Evolutionary conservation across 2,113 vertebrate genomes (phyloP).

Genomic region (Theristicus caerulescens): DNA sequence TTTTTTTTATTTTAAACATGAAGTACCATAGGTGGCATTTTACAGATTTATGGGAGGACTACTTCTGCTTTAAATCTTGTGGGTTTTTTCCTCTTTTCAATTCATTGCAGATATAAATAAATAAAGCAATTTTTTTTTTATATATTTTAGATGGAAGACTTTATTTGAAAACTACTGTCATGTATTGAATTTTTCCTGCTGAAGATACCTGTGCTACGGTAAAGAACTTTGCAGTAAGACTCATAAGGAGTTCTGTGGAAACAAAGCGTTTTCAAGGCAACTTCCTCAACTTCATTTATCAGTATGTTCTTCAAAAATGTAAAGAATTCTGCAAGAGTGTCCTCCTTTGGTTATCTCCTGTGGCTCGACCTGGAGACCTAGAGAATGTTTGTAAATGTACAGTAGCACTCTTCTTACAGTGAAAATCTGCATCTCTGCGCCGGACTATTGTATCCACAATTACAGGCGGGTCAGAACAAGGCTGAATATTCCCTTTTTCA

Average conservation of each 20-base stretch:
- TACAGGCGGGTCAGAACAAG: constrained; percentile 62
- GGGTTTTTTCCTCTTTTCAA: neutral
- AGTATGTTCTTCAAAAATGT: constrained; percentile 72
- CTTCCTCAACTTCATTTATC: constrained; percentile 74
- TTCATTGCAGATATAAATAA: neutral
- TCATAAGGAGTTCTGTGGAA: constrained; percentile 67
- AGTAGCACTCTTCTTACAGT: constrained; percentile 72
- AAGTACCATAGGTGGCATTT: neutral
- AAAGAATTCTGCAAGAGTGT: constrained; percentile 73
- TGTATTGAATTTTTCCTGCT: constrained; percentile 89
- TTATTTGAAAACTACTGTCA: constrained; percentile 99
- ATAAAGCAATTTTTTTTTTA: constrained; percentile 68
- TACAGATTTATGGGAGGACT: neutral
- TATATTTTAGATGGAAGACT: constrained; percentile 95
- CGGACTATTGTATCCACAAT: constrained; percentile 70
- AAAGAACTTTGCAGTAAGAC: constrained; percentile 71
- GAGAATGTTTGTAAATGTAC: constrained; percentile 85
- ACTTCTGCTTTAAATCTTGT: neutral
- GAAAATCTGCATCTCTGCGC: constrained; percentile 72
- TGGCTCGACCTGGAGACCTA: constrained; percentile 69
- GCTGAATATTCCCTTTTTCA: constrained; percentile 65
- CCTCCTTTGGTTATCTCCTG: constrained; percentile 65
- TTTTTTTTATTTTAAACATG: neutral
- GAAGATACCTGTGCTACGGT: constrained; percentile 71
- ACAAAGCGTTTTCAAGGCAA: constrained; percentile 69